Percentiles rank a stretch among this genome's conserved stretches.
phyloP scores from a whole-genome alignment of 2,797 vertebrate species.

The Halcyon leucocephala region DNA sequence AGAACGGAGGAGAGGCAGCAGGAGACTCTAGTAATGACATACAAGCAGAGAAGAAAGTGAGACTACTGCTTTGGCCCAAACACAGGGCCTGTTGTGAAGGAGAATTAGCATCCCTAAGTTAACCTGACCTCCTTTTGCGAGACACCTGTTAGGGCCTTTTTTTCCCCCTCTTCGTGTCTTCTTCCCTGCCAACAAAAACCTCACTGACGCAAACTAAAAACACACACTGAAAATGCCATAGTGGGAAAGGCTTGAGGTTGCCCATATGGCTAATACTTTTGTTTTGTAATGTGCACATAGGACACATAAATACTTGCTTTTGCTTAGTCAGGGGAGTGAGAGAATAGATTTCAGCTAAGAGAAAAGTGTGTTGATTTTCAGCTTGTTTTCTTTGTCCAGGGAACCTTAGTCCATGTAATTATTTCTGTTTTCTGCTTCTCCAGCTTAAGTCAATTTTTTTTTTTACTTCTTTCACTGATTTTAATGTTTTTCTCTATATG shows the following conservation, averaged over 20 bases:
- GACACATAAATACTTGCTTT: neutral
- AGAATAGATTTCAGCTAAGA: neutral
- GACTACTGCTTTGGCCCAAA: constrained; percentile 43
- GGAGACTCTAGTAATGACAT: constrained; percentile 52
- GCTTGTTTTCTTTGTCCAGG: neutral
- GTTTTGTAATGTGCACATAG: neutral
- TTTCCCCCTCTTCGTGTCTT: neutral
- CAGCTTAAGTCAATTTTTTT: neutral
- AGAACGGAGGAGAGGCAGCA: constrained; percentile 36
- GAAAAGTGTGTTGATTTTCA: neutral
- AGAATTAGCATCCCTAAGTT: constrained; percentile 49
- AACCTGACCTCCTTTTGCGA: constrained; percentile 44
- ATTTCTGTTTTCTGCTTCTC: neutral
- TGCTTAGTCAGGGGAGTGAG: neutral
- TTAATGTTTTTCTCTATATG: neutral
- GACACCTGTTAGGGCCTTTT: constrained; percentile 26
- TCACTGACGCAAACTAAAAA: neutral
- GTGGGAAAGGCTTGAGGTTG: neutral
- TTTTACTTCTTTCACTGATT: neutral
- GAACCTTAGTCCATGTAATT: neutral
- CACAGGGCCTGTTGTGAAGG: constrained; percentile 21
- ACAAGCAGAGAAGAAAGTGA: neutral
- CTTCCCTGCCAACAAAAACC: constrained; percentile 26
- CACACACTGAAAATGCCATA: neutral
- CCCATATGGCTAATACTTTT: constrained; percentile 19